Conservation (phyloP, 1,140 invertebrate genomes). For the Brachionus manjavacas region DNA sequence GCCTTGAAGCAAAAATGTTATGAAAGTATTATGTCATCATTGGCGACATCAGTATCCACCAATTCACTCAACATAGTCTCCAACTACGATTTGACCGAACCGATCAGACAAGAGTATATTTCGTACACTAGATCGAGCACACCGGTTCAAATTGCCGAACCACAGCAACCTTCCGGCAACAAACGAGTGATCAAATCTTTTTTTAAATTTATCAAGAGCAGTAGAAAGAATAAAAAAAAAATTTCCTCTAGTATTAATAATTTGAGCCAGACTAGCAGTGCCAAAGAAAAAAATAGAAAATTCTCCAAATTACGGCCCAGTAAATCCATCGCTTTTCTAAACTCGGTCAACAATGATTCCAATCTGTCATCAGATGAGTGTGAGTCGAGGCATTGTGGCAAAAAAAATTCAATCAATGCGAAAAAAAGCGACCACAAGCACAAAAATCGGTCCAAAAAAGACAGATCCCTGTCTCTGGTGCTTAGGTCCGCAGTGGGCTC, state of each 20-base stretch:
- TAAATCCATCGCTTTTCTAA: constrained; percentile 3
- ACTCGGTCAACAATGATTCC: not conserved
- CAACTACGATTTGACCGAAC: not conserved
- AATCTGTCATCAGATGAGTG: not conserved
- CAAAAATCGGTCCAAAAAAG: not conserved
- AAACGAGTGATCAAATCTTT: constrained; percentile 4
- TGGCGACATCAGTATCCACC: not conserved
- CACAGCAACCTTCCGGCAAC: not conserved
- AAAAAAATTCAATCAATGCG: not conserved
- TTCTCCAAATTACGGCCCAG: constrained; percentile 9
- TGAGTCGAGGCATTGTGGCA: not conserved
- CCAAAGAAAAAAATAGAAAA: not conserved
- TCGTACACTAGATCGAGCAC: not conserved
- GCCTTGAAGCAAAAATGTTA: not conserved
- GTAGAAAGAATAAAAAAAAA: constrained; percentile 1
- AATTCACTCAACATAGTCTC: not conserved
- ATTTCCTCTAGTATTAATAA: constrained; percentile 3
- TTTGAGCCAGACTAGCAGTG: not conserved
- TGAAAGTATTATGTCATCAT: not conserved
- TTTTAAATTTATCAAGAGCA: constrained; percentile 8
- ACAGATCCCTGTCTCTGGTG: not conserved
- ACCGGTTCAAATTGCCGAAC: not conserved
- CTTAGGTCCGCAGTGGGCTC: not conserved
- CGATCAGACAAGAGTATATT: not conserved
- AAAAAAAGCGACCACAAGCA: not conserved